Percentiles rank a stretch among this genome's conserved stretches.
phyloP scores from a whole-genome alignment of 1,140 invertebrate genomes.

The Listronotus oregonensis region DNA sequence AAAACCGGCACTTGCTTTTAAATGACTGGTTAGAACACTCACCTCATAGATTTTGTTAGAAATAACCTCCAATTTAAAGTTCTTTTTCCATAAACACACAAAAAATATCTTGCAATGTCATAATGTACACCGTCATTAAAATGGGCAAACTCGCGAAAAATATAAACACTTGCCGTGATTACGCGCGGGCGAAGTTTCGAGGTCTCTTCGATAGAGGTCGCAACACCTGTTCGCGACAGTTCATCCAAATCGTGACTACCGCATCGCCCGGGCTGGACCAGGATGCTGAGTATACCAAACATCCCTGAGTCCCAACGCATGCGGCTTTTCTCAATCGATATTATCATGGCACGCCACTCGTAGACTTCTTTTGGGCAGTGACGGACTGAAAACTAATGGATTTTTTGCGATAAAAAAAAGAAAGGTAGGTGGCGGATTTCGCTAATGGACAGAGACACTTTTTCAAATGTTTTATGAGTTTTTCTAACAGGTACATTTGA shows the following conservation, averaged over 20 bases:
- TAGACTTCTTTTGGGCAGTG: conserved; percentile 11
- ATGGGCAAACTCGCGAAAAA: conserved; percentile 3
- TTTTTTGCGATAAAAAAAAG: conserved; percentile 3
- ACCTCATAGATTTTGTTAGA: too few relatives aligned
- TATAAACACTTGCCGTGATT: neutral
- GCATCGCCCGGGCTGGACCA: conserved; percentile 53
- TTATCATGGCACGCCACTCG: conserved; percentile 33
- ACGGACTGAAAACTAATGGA: conserved; percentile 25
- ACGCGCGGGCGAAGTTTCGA: neutral
- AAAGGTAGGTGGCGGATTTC: neutral
- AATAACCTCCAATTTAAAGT: too few relatives aligned
- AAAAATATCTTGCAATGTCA: too few relatives aligned
- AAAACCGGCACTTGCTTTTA: too few relatives aligned
- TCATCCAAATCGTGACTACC: conserved; percentile 46
- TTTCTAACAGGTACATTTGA: too few relatives aligned
- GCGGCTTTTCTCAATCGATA: conserved; percentile 47
- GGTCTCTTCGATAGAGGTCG: neutral
- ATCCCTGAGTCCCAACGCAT: conserved; percentile 45
- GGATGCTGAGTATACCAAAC: conserved; percentile 51
- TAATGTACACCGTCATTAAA: neutral
- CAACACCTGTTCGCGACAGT: conserved; percentile 34
- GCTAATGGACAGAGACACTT: conserved; percentile 5
- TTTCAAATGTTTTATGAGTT: too few relatives aligned
- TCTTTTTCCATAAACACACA: too few relatives aligned
- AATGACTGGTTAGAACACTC: too few relatives aligned